phyloP scores from a whole-genome alignment of 2,888 invertebrate species.

The Criorhina ranunculi region DNA sequence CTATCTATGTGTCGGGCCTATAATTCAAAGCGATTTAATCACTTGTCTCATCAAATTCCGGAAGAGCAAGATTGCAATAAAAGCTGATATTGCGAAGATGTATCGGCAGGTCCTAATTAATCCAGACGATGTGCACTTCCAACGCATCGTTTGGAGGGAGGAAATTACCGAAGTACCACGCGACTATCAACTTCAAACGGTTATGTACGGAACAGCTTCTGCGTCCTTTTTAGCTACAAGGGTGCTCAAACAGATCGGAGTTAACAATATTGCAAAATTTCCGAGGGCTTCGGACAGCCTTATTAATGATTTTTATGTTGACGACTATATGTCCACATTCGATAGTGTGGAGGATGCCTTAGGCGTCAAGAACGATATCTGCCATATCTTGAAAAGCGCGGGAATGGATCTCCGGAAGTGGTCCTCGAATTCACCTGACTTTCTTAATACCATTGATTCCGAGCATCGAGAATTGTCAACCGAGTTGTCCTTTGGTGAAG shows the following conservation, averaged over 20 bases:
- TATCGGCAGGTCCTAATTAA: constrained; percentile 7
- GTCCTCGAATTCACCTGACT: constrained; percentile 48
- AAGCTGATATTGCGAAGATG: constrained; percentile 32
- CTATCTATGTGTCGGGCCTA: constrained; percentile 26
- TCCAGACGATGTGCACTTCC: constrained; percentile 9
- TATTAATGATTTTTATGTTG: constrained; percentile 41
- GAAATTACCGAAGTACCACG: neutral
- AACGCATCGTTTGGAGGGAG: constrained; percentile 13
- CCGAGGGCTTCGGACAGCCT: constrained; percentile 22
- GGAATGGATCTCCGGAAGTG: constrained; percentile 54
- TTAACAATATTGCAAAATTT: constrained; percentile 2
- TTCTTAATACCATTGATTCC: constrained; percentile 9
- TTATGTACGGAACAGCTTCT: neutral
- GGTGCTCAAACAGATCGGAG: constrained; percentile 20
- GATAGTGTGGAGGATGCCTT: constrained; percentile 27
- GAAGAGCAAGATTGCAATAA: neutral
- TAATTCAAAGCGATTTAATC: constrained; percentile 25
- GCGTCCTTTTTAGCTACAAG: neutral
- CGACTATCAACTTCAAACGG: neutral
- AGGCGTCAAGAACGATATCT: constrained; percentile 9
- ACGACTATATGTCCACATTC: constrained; percentile 31
- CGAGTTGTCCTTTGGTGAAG: constrained; percentile 22
- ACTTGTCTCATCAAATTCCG: constrained; percentile 14
- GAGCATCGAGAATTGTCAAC: constrained; percentile 32
- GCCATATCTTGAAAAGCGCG: neutral